These are phyloP conservation scores for Aplysina aerophoba DNA, from an alignment of 37 sponge, comb jelly and placozoan genomes.

Conservation along the genomic window DNA sequence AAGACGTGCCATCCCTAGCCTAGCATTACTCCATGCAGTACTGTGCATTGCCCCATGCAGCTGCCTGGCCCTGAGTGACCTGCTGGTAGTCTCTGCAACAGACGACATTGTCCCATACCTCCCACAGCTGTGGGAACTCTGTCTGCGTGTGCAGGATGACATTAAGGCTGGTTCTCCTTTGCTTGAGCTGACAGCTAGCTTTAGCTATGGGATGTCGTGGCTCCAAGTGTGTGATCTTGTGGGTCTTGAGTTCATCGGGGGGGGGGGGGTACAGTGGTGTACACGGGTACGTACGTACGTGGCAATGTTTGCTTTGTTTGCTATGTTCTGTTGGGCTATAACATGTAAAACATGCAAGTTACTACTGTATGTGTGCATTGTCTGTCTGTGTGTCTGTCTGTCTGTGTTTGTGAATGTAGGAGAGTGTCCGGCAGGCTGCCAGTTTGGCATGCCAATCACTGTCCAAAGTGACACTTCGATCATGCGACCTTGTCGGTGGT, in stretches of 20 bases:
- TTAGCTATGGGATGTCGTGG: no score
- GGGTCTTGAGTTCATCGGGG: no score
- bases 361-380: conserved; percentile 25
- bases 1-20: no score
- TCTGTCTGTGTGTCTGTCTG: neutral
- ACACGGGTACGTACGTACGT: no score
- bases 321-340: neutral
- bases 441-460: conserved; percentile 68
- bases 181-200: neutral
- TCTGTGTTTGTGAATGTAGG: conserved; percentile 45
- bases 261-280: no score
- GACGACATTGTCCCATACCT: conserved; percentile 59
- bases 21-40: no score
- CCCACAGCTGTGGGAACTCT: conserved; percentile 82
- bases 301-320: no score
- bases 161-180: conserved; percentile 72
- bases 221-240: no score
- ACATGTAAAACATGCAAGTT: no score
- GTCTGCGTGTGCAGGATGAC: conserved; percentile 84
- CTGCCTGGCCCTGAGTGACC: conserved; percentile 76
- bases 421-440: conserved; percentile 82
- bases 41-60: conserved; percentile 19
- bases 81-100: conserved; percentile 36
- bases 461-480: conserved; percentile 72
- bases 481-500: conserved; percentile 46